Percentiles rank a stretch among this genome's conserved stretches.
Conservation (phyloP, 2,797 vertebrate species). For the Gorsachius magnificus region DNA sequence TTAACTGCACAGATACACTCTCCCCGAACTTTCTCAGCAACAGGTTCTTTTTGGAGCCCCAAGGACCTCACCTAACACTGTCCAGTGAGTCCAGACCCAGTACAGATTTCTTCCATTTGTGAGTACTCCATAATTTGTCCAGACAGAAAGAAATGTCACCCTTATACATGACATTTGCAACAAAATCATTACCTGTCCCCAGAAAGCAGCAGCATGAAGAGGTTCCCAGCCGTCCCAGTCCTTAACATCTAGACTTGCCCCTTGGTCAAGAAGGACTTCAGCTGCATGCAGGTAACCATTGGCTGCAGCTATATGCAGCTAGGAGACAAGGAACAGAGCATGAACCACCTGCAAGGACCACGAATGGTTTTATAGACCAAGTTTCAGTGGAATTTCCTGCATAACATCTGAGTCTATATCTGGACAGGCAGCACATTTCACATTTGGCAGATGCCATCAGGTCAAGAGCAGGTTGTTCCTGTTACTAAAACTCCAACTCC, state of each 20-base stretch:
- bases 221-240: conserved; percentile 96
- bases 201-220: conserved; percentile 95
- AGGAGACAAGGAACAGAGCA: conserved; percentile 47
- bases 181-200: conserved; percentile 88
- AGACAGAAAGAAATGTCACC: background rate
- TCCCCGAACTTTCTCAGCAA: background rate
- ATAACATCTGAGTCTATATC: background rate
- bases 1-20: background rate
- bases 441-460: background rate
- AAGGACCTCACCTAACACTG: background rate
- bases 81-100: background rate
- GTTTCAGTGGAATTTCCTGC: background rate
- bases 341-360: background rate
- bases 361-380: fast-evolving
- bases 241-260: conserved; percentile 86
- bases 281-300: conserved; percentile 92
- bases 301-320: conserved; percentile 94
- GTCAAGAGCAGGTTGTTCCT: background rate
- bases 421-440: background rate
- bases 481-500: background rate
- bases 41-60: background rate
- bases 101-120: background rate
- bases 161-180: background rate
- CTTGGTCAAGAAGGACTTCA: conserved; percentile 92
- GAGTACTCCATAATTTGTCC: background rate